Percentiles rank a stretch among this genome's conserved stretches.
Evolutionary conservation across 2,888 invertebrate genomes (phyloP).

Genomic region (Pantelozetes paolii): DNA sequence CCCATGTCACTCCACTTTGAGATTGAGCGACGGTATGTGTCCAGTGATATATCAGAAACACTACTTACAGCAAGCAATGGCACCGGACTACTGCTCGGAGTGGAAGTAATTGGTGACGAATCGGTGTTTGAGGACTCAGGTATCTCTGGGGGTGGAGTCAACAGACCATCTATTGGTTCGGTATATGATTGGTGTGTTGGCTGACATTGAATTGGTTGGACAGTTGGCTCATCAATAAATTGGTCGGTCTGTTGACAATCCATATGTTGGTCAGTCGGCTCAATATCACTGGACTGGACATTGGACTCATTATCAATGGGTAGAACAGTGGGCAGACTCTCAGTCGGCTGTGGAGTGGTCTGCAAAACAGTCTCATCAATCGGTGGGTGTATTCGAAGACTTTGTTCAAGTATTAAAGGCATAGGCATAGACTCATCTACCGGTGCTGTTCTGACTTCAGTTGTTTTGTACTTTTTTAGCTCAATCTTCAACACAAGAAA

Average conservation of each 20-base stretch:
- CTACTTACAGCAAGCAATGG: not conserved
- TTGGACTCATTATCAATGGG: too few species aligned
- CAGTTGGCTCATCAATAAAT: too few species aligned
- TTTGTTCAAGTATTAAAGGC: not conserved
- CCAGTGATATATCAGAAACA: not conserved
- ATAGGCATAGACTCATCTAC: not conserved
- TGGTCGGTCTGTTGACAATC: too few species aligned
- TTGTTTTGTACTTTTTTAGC: constrained; percentile 34
- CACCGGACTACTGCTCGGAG: not conserved
- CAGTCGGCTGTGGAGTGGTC: not conserved
- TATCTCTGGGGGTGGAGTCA: not conserved
- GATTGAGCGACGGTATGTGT: constrained; percentile 36
- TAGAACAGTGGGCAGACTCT: not conserved
- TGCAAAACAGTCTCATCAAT: not conserved
- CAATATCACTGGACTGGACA: too few species aligned
- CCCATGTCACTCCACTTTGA: constrained; percentile 41
- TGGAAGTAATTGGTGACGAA: not conserved
- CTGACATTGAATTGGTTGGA: too few species aligned
- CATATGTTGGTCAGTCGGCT: too few species aligned
- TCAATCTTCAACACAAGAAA: not conserved
- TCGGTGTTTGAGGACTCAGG: not conserved
- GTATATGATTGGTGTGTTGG: not conserved
- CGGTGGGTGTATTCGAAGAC: not conserved
- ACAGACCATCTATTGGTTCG: not conserved
- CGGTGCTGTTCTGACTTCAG: not conserved